Percentiles rank a stretch among this genome's conserved stretches.
Conservation (phyloP, 2,888 invertebrate species). For the Brachyptera putata region DNA sequence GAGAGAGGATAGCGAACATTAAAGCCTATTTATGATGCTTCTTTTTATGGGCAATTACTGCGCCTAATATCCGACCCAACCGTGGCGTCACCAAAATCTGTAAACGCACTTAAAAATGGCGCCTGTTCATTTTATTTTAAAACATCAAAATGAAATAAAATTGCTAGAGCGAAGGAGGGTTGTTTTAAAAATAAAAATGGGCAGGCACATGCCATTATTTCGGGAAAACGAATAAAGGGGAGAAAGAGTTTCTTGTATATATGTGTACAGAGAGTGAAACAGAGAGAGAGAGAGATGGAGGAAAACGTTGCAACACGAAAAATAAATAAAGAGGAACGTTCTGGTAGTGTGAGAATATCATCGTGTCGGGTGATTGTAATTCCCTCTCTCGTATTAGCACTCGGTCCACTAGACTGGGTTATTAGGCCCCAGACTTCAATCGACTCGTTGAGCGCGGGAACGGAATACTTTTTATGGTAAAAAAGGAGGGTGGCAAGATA, state of each 20-base stretch:
- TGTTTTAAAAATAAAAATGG: slow-evolving; percentile 19
- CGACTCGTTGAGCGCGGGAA: slow-evolving; percentile 1
- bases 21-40: neutral
- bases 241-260: slow-evolving; percentile 4
- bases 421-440: slow-evolving; percentile 17
- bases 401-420: slow-evolving; percentile 12
- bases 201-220: slow-evolving; percentile 19
- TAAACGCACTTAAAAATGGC: slow-evolving; percentile 23
- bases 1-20: no score
- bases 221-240: slow-evolving; percentile 2
- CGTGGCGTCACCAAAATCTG: slow-evolving; percentile 11
- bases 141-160: slow-evolving; percentile 21
- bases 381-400: slow-evolving; percentile 7
- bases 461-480: slow-evolving; percentile 12
- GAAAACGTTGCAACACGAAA: slow-evolving; percentile 9
- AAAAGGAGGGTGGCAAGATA: slow-evolving; percentile 8
- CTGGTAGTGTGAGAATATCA: slow-evolving; percentile 7
- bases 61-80: slow-evolving; percentile 6
- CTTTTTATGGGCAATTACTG: slow-evolving; percentile 17
- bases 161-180: slow-evolving; percentile 8
- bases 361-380: slow-evolving; percentile 9
- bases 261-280: neutral
- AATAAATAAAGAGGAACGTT: slow-evolving; percentile 16
- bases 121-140: slow-evolving; percentile 21
- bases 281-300: neutral